Evolutionary conservation across 2,888 invertebrate species (phyloP).

Genomic region (Litoditis marina): DNA sequence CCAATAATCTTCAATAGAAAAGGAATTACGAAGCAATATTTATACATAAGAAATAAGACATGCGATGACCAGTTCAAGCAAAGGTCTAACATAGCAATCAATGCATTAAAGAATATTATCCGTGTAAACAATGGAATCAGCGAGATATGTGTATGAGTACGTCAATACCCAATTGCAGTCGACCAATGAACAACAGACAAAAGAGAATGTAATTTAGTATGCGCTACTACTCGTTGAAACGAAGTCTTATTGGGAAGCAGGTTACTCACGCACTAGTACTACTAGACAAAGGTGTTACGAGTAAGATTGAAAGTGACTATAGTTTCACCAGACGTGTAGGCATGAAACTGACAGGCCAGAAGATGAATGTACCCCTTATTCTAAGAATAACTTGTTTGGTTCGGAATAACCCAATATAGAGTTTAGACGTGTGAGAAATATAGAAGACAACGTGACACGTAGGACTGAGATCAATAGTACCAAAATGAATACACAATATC

Average conservation of each 20-base stretch:
- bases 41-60: background rate
- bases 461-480: too few species aligned
- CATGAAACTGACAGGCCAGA: too few species aligned
- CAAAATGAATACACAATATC: too few species aligned
- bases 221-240: too few species aligned
- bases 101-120: background rate
- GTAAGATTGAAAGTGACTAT: too few species aligned
- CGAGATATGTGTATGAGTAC: background rate
- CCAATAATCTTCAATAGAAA: background rate
- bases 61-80: background rate
- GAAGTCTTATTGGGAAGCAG: too few species aligned
- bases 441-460: slow-evolving; percentile 1
- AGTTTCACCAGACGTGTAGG: too few species aligned
- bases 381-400: too few species aligned
- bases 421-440: slow-evolving; percentile 1
- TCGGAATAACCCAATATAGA: too few species aligned
- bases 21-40: background rate
- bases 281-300: too few species aligned
- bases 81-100: background rate
- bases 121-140: background rate
- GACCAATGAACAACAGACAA: background rate
- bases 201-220: background rate
- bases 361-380: too few species aligned
- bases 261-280: too few species aligned
- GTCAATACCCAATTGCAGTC: background rate